Conservation (phyloP, 53 echinoderm and acorn worm species). For the Antedon mediterranea region DNA sequence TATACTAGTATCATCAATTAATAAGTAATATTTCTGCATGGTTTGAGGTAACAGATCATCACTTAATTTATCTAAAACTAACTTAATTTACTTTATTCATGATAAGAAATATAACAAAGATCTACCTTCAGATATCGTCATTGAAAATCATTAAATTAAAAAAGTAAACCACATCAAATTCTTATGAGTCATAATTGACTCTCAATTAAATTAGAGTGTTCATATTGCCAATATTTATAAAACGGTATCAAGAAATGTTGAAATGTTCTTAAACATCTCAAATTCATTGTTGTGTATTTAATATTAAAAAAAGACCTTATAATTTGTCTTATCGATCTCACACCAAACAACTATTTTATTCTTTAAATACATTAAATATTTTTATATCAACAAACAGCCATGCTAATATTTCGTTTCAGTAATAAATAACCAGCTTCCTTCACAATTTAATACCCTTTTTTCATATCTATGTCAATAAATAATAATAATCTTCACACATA, state of each 20-base stretch:
- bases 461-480: no score
- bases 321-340: constrained; percentile 9
- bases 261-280: background rate
- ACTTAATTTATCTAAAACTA: no score
- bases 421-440: no score
- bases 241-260: constrained; percentile 10
- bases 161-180: constrained; percentile 3
- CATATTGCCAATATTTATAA: constrained; percentile 7
- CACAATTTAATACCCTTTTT: no score
- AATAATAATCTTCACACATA: no score
- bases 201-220: constrained; percentile 9
- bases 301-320: constrained; percentile 3
- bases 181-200: constrained; percentile 10
- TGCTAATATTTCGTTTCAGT: no score
- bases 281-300: constrained; percentile 1
- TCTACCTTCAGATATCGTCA: background rate
- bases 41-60: no score
- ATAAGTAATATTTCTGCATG: no score
- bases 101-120: no score
- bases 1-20: no score
- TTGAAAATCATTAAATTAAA: background rate
- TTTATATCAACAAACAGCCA: constrained; percentile 6
- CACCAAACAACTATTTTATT: constrained; percentile 10
- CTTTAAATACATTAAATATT: constrained; percentile 6
- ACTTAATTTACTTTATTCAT: no score